These are phyloP conservation scores for Platalea minor DNA, from an alignment of 2,797 vertebrate genomes.

Conservation along the genomic window DNA sequence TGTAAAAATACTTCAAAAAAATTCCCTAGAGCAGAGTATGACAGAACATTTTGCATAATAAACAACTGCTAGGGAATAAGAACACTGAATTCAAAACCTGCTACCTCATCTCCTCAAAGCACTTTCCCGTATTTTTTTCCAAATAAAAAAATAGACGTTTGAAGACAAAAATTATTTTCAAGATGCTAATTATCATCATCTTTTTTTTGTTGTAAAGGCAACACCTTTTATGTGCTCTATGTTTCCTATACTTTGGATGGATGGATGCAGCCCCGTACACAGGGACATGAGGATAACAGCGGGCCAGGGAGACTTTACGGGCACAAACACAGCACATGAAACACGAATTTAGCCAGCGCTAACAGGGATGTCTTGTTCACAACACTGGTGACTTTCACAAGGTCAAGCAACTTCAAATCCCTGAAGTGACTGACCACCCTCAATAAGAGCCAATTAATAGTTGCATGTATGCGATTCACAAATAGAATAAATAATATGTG, in stretches of 20 bases:
- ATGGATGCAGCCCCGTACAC: background rate
- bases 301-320: background rate
- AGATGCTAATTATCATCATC: slow-evolving; percentile 19
- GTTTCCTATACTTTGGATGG: background rate
- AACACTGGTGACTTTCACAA: background rate
- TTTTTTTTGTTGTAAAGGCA: background rate
- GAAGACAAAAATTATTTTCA: slow-evolving; percentile 50
- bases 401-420: background rate
- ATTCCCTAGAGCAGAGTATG: slow-evolving; percentile 25
- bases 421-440: background rate
- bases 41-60: slow-evolving; percentile 53
- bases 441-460: background rate
- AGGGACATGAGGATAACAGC: background rate
- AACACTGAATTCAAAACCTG: slow-evolving; percentile 24
- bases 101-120: slow-evolving; percentile 12
- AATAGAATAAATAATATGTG: background rate
- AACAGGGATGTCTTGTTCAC: background rate
- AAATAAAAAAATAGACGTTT: background rate
- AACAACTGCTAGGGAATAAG: slow-evolving; percentile 20
- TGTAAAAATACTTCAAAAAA: slow-evolving; percentile 42
- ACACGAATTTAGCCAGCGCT: background rate
- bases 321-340: background rate
- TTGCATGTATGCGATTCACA: background rate
- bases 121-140: slow-evolving; percentile 23
- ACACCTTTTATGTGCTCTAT: background rate